A percentile compares a stretch with the other conserved stretches of the same genome.
Evolutionary conservation across 2,797 vertebrate genomes (phyloP).

Genomic region (Pteropus rufus): DNA sequence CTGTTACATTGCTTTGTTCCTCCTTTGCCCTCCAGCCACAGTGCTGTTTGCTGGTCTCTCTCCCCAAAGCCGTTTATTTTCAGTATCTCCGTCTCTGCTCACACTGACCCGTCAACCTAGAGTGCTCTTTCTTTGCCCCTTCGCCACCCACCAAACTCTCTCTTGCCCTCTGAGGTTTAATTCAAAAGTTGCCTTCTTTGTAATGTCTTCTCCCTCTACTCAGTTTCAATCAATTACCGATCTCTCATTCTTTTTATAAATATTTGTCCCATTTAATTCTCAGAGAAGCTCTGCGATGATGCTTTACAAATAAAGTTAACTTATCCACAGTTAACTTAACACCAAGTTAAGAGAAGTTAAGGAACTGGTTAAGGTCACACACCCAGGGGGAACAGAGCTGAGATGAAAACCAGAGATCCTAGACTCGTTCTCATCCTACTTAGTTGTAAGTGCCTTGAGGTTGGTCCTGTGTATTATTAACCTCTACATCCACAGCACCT

Average conservation of each 20-base stretch:
- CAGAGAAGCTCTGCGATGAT: background rate
- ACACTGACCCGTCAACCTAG: background rate
- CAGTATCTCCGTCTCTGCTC: background rate
- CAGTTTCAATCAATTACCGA: background rate
- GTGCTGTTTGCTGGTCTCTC: background rate
- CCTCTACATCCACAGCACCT: background rate
- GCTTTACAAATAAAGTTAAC: background rate
- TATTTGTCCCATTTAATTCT: background rate
- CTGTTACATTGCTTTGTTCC: background rate
- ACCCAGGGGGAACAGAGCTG: background rate
- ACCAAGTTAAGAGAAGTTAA: background rate
- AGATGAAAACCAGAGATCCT: background rate
- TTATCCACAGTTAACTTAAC: background rate
- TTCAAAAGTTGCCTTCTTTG: background rate
- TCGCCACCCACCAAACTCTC: too few relatives aligned
- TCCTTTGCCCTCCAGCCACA: background rate
- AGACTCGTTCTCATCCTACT: background rate
- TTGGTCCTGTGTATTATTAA: background rate
- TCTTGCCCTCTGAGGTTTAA: background rate
- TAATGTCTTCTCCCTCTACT: background rate
- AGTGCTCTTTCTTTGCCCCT: background rate
- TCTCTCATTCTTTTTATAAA: background rate
- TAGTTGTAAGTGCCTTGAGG: background rate
- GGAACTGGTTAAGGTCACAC: background rate
- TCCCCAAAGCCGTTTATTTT: background rate